Evolutionary conservation across 1,140 invertebrate genomes (phyloP), one percentile per base, ranked within the genome.

Genomic region (Parapsyche elsis): DNA sequence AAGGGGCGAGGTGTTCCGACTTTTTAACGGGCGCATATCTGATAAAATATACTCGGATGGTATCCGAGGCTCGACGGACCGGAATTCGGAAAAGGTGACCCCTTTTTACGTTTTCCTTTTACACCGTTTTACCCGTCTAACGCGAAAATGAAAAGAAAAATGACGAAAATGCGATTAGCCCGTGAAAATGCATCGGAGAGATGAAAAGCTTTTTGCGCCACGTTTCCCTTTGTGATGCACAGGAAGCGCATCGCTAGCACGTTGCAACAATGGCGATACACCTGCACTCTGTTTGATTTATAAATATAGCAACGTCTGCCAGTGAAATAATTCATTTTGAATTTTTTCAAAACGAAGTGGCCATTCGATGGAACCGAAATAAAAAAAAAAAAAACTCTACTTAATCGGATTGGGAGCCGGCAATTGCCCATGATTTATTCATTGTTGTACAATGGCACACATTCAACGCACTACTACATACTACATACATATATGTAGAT

Each of bases 131-230:
- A 7, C 30, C 30, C 30, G 30, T 38, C 30, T 38, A 38, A 1
- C 30, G 30, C 30, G 30, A 38, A 38, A 38, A 38, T 38, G 30
- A 38, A 38, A 38, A 7, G 30, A 38, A n/a, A n/a, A n/a, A n/a
- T n/a, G n/a, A 64, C 19, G 59, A 64, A 67, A 67, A 67, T 67
- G 64, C 64, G 24, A 67, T 67, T 67, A 67, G 64, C 12, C 16
- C 57, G 57, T 61, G 57, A 61, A 61, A 61, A 61, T 61, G 16
- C 57, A 19, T 9, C 9, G 57, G 57, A 9, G 49, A 16, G 16
- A 16, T 67, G 23, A 67, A 26, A 67, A 26, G 64, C 64, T 30
- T 67, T 61, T 67, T 67, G 21, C 24, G 21, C 24, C 64, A 12
- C 16, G 49, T 10, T 0, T 5, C 24, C 64, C 23, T 67, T 67